Percentiles rank a stretch among this genome's conserved stretches.
phyloP scores from a whole-genome alignment of 2,797 vertebrate species.

The Eremophila alpestris region DNA sequence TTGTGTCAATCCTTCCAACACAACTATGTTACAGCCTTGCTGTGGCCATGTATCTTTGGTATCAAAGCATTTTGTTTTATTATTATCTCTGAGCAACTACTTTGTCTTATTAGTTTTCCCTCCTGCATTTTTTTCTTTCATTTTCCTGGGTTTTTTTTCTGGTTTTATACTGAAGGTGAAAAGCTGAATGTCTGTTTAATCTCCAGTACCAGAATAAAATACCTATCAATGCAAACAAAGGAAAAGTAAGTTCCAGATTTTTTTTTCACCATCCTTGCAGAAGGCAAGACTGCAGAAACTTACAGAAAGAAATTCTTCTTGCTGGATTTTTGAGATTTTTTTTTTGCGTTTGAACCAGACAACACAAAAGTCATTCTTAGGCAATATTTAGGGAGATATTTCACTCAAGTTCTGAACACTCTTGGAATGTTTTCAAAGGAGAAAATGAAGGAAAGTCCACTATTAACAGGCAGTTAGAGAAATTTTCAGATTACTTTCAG shows the following conservation, averaged over 20 bases:
- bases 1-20: background rate
- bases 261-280: background rate
- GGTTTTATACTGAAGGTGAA: background rate
- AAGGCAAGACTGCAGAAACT: background rate
- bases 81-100: background rate
- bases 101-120: background rate
- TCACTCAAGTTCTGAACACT: conserved; percentile 47
- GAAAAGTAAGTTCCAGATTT: background rate
- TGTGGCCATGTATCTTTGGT: background rate
- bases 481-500: conserved; percentile 71
- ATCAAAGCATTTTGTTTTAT: background rate
- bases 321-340: background rate
- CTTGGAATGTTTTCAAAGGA: conserved; percentile 62
- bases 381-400: conserved; percentile 59
- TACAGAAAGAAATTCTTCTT: background rate
- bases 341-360: background rate
- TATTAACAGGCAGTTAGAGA: conserved; percentile 68
- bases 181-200: background rate
- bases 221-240: background rate
- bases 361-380: conserved; percentile 9
- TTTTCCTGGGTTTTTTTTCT: background rate
- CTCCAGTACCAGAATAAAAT: background rate
- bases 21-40: background rate
- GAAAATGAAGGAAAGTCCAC: conserved; percentile 59
- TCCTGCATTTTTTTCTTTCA: background rate